phyloP scores from a whole-genome alignment of 2,888 invertebrate species.

The Tipula lateralis region DNA sequence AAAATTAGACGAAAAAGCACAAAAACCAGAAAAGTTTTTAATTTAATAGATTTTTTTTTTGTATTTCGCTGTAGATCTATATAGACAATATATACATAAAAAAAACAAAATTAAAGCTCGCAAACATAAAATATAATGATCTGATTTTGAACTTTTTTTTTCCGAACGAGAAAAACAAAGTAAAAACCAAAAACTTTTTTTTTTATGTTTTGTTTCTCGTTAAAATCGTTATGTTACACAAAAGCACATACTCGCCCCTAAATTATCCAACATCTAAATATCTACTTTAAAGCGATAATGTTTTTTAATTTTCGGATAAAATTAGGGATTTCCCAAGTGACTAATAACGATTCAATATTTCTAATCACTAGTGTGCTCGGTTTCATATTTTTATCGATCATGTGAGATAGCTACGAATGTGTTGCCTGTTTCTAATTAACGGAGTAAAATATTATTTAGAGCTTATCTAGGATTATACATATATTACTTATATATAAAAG shows the following conservation, averaged over 20 bases:
- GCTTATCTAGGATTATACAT: not conserved
- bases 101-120: not conserved
- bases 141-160: not conserved
- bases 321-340: not conserved
- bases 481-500: not conserved
- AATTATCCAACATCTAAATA: not conserved
- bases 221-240: not conserved
- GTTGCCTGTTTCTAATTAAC: not conserved
- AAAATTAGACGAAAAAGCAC: not conserved
- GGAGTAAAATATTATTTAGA: not conserved
- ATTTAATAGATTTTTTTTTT: not conserved
- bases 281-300: not conserved
- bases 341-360: constrained; percentile 1
- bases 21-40: not conserved
- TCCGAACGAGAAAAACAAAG: not conserved
- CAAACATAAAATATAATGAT: not conserved
- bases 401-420: not conserved
- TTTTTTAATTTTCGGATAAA: not conserved
- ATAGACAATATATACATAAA: not conserved
- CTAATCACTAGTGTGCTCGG: not conserved
- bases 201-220: not conserved
- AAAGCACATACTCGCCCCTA: not conserved
- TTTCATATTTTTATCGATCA: not conserved
- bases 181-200: not conserved
- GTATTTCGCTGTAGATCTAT: not conserved